A percentile compares a stretch with the other conserved stretches of the same genome.
Conservation (phyloP, 2,888 invertebrate species). For the Liodrosophila aerea region DNA sequence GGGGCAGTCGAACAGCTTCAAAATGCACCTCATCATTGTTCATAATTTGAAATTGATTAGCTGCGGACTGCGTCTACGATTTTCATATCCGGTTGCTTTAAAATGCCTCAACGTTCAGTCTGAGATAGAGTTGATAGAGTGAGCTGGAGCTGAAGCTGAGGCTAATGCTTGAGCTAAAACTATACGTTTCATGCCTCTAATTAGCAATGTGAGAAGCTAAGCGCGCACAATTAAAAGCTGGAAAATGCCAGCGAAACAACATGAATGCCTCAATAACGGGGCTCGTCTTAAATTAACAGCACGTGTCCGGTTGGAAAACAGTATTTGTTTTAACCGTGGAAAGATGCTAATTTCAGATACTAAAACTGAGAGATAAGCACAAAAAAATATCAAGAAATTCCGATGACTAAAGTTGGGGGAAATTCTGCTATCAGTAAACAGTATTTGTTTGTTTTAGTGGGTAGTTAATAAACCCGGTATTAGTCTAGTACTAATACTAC, state of each 20-base stretch:
- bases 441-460: no score
- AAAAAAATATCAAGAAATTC: neutral
- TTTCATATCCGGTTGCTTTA: constrained; percentile 60
- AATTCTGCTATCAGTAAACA: no score
- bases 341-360: no score
- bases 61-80: constrained; percentile 25
- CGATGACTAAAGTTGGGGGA: neutral
- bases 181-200: constrained; percentile 45
- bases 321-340: neutral
- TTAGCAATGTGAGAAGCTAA: constrained; percentile 42
- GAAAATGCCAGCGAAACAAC: constrained; percentile 39
- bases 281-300: constrained; percentile 6
- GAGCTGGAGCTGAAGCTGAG: neutral
- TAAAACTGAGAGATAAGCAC: no score
- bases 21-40: constrained; percentile 49
- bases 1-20: constrained; percentile 35
- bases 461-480: no score
- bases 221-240: constrained; percentile 59
- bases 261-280: constrained; percentile 30
- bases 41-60: constrained; percentile 67
- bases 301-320: constrained; percentile 14
- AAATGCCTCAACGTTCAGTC: constrained; percentile 25
- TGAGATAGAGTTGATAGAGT: neutral
- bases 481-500: no score
- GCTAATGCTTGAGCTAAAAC: neutral